A percentile compares a stretch with the other conserved stretches of the same genome.
phyloP scores from a whole-genome alignment of 2,113 vertebrate species.

The Sula dactylatra region DNA sequence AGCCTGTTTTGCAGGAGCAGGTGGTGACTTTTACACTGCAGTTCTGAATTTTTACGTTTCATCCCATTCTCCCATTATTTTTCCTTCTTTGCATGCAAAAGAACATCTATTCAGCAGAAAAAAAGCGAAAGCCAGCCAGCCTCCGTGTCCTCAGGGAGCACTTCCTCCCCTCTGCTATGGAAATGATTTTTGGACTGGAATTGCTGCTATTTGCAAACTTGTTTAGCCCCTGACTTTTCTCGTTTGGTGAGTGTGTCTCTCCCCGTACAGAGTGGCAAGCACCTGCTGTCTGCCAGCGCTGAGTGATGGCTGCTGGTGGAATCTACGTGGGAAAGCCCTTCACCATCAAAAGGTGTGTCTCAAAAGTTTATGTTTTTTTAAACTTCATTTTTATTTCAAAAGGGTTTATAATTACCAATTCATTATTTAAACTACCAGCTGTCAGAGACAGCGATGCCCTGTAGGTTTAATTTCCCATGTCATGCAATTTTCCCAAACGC shows the following conservation, averaged over 20 bases:
- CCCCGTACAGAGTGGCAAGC: background rate
- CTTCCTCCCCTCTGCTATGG: constrained; percentile 44
- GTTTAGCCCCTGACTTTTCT: constrained; percentile 50
- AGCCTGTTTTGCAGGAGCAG: constrained; percentile 6
- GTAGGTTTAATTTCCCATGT: constrained; percentile 25
- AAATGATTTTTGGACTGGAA: constrained; percentile 50
- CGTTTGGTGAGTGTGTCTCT: constrained; percentile 36
- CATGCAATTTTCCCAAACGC: background rate
- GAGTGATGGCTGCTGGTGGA: constrained; percentile 20
- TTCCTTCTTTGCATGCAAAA: background rate
- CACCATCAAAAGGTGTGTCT: constrained; percentile 40
- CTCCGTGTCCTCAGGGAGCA: constrained; percentile 10
- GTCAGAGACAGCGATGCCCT: background rate
- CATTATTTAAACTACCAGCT: constrained; percentile 59
- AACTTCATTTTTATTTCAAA: constrained; percentile 57
- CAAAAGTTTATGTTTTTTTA: constrained; percentile 7
- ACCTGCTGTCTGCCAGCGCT: constrained; percentile 44
- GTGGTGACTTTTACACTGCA: background rate
- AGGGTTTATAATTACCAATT: constrained; percentile 46
- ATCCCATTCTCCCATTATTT: background rate
- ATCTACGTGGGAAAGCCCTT: constrained; percentile 51
- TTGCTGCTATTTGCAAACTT: constrained; percentile 47
- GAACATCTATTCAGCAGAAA: background rate
- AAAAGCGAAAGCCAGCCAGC: background rate
- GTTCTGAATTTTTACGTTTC: background rate